Evolutionary conservation across 2,113 vertebrate genomes (phyloP), one percentile per base, ranked within the genome.

Genomic region (Zosterops japonicus): DNA sequence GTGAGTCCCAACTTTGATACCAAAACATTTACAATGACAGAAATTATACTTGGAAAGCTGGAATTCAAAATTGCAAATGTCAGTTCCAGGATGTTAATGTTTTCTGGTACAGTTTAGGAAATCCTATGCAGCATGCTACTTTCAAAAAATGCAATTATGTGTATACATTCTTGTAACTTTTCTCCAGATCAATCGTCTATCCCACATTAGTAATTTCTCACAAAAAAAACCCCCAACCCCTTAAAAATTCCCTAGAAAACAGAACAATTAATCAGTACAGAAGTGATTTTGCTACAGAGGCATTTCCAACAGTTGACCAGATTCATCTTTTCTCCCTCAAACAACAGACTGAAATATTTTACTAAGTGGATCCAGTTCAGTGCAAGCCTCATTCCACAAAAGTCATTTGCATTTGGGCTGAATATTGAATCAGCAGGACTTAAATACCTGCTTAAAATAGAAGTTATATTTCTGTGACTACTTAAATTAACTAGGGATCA

Each of bases 61-160:
- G 24, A 83, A 67, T 77, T 70, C 90, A 79, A 49, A 94, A 91
- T 61, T 69, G 57, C 23, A 79, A 87, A 87, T 82, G 49, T 60
- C 77, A 91, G 56, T 78, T 95, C 53, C 81, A 71, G 81, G 49
- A 60, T 60, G 60, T 84, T 61, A 60, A 13, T 39, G 24, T 72
- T 89, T 94, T 87, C 47, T 91, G 57, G 56, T 94, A 64, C 56
- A 63, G 39, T 86, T 92, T 35, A 94, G 64, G 74, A 94, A 94
- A 84, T 68, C 53, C 22, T 65, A 1, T 24, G 21, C 36, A 60
- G n/a, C 0, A 0, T 71, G 49, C 69, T 74, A 12, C 52, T 95
- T 94, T 71, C 33, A 75, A 46, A 89, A 84, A 60, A 64, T 42
- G 20, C 42, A 70, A 27, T 78, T 93, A 63, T 53, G 22, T 70